Base-by-base conservation (phyloP, 2,888 invertebrate species). In the Apocheima hispidaria region DNA sequence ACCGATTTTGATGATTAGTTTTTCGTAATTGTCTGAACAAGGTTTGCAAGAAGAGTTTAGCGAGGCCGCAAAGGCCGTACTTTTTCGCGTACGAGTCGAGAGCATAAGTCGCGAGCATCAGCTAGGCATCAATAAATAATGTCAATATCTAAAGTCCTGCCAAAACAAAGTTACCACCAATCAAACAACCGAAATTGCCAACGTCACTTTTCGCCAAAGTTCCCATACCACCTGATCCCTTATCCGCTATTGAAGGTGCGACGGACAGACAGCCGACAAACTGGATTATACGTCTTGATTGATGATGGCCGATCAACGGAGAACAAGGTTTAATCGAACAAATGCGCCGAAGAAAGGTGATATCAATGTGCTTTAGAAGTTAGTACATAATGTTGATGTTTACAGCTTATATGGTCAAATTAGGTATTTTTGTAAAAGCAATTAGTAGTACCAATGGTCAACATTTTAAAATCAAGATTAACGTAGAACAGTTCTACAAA, bases 281-380 rank as follows among this genome's bases (percentile, higher is more conserved):
- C 88, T 82, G 78, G 86, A 89, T 88, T 87, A 88, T 79, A 78
- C 74, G 79, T 76, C 64, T 76, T 88, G 89, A 89, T 88, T 87
- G 89, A 89, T 89, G 87, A 83, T 18, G 38, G 20, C 40, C 30
- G 30, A 4, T 46, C 36, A 12, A 33, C n/a, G 41, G 41, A 49
- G 41, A 35, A 28, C 51, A 36, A 43, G 41, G 49, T 49, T 26
- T 16, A 36, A 20, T 35, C 21, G 3, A 38, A 21, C 43, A 18
- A 43, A 41, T 56, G 1, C 10, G 16, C 20, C 0, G 10, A 2
- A 14, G 30, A 7, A 43, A 28, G 16, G 9, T 40, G 7, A 7
- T n/a, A n/a, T n/a, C n/a, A n/a, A n/a, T 4, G 28, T 44, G 33
- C 33, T 43, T 20, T 26, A 40, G n/a, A n/a, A 0, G 23, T 16